Percentiles rank a stretch among this genome's conserved stretches.
Conservation (phyloP, 2,113 vertebrate species). For the Psilopsiagon aurifrons region DNA sequence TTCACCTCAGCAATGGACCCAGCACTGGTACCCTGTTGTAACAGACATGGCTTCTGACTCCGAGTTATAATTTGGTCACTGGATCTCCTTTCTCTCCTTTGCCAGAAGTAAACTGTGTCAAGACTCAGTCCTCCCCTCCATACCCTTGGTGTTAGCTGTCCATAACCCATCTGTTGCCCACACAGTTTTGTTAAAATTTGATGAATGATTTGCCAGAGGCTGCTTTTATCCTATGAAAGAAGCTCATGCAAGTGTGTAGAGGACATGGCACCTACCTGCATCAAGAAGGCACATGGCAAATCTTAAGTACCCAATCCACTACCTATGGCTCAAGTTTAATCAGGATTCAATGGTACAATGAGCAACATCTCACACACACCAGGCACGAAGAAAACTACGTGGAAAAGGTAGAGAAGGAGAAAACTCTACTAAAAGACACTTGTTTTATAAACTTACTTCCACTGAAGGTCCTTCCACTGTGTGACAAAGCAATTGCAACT, state of each 20-base stretch:
- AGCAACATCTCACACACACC: not conserved
- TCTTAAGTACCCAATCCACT: not conserved
- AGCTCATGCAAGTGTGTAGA: not conserved
- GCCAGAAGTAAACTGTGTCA: not conserved
- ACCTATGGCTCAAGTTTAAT: not conserved
- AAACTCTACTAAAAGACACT: not conserved
- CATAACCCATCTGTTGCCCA: too few relatives aligned
- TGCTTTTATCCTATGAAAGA: not conserved
- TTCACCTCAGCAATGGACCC: not conserved
- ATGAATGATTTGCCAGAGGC: not conserved
- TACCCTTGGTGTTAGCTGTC: not conserved
- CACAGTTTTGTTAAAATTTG: not conserved
- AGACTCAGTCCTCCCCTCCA: not conserved
- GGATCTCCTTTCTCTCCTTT: not conserved
- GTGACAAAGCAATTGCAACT: not conserved
- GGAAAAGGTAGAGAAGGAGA: not conserved
- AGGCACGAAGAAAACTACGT: not conserved
- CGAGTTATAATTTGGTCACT: fast-evolving
- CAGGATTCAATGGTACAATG: not conserved
- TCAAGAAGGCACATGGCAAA: not conserved
- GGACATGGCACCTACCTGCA: not conserved
- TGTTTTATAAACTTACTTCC: not conserved
- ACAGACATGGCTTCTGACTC: not conserved
- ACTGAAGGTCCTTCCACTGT: not conserved
- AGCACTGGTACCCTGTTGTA: not conserved